Evolutionary conservation across 2,113 vertebrate species (phyloP).

Genomic region (Mohoua ochrocephala): DNA sequence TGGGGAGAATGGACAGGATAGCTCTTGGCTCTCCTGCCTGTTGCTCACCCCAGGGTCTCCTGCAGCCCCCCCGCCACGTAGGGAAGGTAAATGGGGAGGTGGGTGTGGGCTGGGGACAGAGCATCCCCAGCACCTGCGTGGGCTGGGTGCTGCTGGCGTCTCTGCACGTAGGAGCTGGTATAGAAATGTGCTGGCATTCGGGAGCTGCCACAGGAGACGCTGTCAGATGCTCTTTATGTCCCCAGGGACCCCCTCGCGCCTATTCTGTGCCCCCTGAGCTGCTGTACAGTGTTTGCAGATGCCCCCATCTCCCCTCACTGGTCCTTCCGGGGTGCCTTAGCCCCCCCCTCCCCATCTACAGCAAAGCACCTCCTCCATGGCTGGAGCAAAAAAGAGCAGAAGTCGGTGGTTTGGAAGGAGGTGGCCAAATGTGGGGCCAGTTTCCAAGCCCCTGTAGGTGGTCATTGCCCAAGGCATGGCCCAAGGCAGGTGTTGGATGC

Average conservation of each 20-base stretch:
- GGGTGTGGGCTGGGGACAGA: not conserved
- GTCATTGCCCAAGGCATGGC: not conserved
- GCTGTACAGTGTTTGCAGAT: not conserved
- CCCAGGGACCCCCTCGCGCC: not conserved
- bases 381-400: not conserved
- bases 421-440: not conserved
- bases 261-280: not conserved
- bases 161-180: not conserved
- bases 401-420: not conserved
- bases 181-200: not conserved
- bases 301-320: not conserved
- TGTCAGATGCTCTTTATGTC: not conserved
- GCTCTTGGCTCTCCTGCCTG: not conserved
- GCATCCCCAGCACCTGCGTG: not conserved
- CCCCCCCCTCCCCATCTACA: not conserved
- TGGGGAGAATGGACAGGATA: no score
- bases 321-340: not conserved
- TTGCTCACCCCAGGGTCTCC: not conserved
- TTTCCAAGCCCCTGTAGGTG: not conserved
- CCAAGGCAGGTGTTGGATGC: not conserved
- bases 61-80: fast-evolving
- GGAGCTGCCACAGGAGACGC: not conserved
- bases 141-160: not conserved
- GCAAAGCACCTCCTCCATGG: fast-evolving
- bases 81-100: not conserved